Conservation (phyloP, 2,113 vertebrate species). For the Ardeotis arabs region DNA sequence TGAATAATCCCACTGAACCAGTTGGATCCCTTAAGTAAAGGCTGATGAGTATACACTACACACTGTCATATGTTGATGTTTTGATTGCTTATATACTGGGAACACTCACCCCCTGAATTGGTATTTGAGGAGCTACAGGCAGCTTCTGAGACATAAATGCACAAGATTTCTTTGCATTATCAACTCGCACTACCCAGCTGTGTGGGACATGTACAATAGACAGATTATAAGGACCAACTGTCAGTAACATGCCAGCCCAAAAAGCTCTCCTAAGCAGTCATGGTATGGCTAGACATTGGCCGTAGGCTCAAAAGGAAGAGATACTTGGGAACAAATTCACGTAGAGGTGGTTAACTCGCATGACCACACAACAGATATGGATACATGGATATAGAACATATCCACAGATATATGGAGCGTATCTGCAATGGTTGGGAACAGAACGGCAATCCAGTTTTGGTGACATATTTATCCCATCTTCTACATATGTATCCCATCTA, state of each 20-base stretch:
- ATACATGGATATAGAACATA: neutral
- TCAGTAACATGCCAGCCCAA: neutral
- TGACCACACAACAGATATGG: neutral
- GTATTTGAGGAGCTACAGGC: neutral
- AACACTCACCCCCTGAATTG: neutral
- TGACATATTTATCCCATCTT: neutral
- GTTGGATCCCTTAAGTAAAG: neutral
- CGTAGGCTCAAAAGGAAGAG: neutral
- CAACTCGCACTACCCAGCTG: neutral
- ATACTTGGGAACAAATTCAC: neutral
- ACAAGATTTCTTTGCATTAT: neutral
- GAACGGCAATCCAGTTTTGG: neutral
- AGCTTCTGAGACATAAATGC: neutral
- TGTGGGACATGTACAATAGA: fast-evolving
- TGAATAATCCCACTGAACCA: neutral
- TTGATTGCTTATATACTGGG: neutral
- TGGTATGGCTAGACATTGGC: neutral
- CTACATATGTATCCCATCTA: no score
- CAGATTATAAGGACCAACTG: neutral
- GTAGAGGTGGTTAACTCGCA: fast-evolving
- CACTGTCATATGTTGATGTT: neutral
- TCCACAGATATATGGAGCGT: neutral
- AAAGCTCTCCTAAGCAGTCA: neutral
- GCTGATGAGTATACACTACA: neutral
- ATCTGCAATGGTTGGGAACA: neutral